A percentile compares a stretch with the other conserved stretches of the same genome.
Evolutionary conservation across 2,113 vertebrate genomes (phyloP).

Genomic region (Lampris incognitus): DNA sequence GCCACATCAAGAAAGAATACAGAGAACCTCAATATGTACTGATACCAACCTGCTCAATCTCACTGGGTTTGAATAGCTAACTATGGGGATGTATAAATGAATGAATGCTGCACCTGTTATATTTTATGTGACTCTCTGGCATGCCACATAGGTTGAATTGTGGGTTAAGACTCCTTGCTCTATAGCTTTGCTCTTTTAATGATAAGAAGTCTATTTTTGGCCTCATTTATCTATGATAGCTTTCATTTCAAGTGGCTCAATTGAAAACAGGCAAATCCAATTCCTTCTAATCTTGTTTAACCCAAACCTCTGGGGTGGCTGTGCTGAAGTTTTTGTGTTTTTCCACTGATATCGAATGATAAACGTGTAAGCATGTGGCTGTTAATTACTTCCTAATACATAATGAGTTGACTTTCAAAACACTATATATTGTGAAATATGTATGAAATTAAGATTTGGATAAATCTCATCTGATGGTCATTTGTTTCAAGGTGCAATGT

Average conservation of each 20-base stretch:
- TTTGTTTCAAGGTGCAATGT: no score
- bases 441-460: no score
- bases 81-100: not conserved
- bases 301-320: conserved; percentile 27
- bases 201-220: not conserved
- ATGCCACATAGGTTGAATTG: not conserved
- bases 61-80: not conserved
- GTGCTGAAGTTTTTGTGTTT: conserved; percentile 10
- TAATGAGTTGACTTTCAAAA: not conserved
- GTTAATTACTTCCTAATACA: not conserved
- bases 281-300: conserved; percentile 52
- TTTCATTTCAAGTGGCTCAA: conserved; percentile 55
- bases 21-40: not conserved
- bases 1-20: not conserved
- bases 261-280: conserved; percentile 40
- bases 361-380: no score
- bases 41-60: not conserved
- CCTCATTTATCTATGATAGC: conserved; percentile 10
- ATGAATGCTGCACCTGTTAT: not conserved
- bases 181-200: not conserved
- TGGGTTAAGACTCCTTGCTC: not conserved
- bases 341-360: conserved; percentile 10
- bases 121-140: not conserved
- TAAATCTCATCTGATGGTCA: no score
- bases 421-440: no score